Evolutionary conservation across 2,797 vertebrate genomes (phyloP).

Genomic region (Mormyrus proboscirostris): DNA sequence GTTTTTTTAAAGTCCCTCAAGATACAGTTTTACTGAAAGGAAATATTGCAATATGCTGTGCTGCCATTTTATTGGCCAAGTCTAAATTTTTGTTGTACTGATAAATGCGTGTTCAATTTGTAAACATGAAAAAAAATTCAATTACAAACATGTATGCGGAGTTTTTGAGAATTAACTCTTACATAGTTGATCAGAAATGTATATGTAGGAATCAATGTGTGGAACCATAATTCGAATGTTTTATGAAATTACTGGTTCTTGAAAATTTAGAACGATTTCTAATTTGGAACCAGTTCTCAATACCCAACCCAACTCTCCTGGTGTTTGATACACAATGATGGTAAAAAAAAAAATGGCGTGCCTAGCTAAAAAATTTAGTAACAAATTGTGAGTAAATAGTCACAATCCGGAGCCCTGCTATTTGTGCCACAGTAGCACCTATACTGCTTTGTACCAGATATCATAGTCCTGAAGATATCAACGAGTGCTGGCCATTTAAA

Average conservation of each 20-base stretch:
- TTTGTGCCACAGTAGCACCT: not conserved
- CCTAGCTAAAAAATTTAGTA: not conserved
- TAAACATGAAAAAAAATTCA: not conserved
- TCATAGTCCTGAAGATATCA: not conserved
- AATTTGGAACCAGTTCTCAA: not conserved
- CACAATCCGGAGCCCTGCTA: not conserved
- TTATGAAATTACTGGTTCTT: not conserved
- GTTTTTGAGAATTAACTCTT: not conserved
- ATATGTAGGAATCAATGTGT: not conserved
- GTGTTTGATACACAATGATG: not conserved
- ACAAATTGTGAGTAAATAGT: not conserved
- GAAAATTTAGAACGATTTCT: not conserved
- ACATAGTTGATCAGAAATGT: not conserved
- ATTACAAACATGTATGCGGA: not conserved
- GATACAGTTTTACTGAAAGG: not conserved
- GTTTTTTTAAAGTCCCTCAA: not conserved
- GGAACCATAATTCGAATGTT: not conserved
- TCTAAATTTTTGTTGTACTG: not conserved
- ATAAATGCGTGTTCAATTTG: not conserved
- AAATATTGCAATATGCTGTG: not conserved
- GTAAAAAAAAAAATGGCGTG: not conserved
- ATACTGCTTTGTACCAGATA: not conserved
- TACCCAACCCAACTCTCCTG: not conserved
- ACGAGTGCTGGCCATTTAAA: not conserved
- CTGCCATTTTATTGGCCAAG: not conserved